phyloP scores from a whole-genome alignment of 1,140 invertebrate species.

The Drosophila dunni region DNA sequence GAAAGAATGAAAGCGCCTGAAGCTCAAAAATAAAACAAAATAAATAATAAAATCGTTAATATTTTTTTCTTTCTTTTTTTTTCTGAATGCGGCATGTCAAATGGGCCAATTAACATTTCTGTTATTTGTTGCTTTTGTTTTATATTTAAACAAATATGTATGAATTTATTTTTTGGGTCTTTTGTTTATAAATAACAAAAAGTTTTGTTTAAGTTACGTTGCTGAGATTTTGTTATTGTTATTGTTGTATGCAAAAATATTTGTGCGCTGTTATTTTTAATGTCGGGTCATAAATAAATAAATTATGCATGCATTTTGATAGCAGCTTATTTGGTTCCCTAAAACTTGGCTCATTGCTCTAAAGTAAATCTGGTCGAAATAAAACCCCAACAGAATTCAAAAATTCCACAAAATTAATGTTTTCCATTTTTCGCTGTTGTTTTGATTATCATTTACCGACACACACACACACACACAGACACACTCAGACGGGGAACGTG shows the following conservation, averaged over 20 bases:
- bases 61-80: conserved; percentile 1
- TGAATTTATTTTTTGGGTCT: conserved; percentile 44
- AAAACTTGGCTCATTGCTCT: conserved; percentile 41
- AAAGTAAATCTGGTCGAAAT: conserved; percentile 59
- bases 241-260: conserved; percentile 71
- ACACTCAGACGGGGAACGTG: conserved; percentile 58
- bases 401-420: conserved; percentile 52
- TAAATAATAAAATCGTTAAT: conserved; percentile 17
- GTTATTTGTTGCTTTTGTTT: conserved; percentile 68
- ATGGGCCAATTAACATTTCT: conserved; percentile 83
- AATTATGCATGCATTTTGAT: conserved; percentile 66
- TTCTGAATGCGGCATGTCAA: conserved; percentile 78
- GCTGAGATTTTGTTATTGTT: background rate
- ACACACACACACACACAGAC: conserved; percentile 26
- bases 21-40: conserved; percentile 34
- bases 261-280: conserved; percentile 66
- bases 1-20: conserved; percentile 69
- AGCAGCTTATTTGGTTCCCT: conserved; percentile 5
- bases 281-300: conserved; percentile 56
- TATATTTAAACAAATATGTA: no score
- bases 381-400: conserved; percentile 41
- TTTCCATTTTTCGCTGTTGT: conserved; percentile 45
- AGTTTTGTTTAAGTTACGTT: conserved; percentile 67
- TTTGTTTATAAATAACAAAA: conserved; percentile 80
- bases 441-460: conserved; percentile 66